These are phyloP conservation scores for Xyrauchen texanus DNA, from an alignment of 2,113 vertebrate genomes.

Conservation along the genomic window DNA sequence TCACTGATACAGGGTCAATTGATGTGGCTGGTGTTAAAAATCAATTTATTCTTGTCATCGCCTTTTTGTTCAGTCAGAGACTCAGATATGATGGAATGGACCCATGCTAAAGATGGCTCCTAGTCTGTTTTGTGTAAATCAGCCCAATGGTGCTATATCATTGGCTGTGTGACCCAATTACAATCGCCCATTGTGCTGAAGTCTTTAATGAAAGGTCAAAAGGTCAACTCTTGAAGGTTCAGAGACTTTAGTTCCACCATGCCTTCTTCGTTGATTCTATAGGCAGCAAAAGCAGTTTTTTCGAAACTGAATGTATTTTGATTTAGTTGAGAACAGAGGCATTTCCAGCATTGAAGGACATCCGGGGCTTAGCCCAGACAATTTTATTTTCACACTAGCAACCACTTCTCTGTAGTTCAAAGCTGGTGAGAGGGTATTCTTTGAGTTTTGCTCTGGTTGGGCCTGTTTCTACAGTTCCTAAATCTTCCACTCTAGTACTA, in stretches of 20 bases:
- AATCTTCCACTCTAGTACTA: too few relatives aligned
- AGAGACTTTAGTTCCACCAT: not conserved
- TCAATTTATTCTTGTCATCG: slow-evolving; percentile 68
- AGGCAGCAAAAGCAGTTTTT: too few relatives aligned
- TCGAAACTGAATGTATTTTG: too few relatives aligned
- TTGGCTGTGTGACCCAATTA: not conserved
- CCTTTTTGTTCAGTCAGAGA: slow-evolving; percentile 62
- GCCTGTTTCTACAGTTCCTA: too few relatives aligned
- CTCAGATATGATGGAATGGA: slow-evolving; percentile 57
- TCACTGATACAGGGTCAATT: slow-evolving; percentile 62
- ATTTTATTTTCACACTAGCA: too few relatives aligned
- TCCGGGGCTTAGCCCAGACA: too few relatives aligned
- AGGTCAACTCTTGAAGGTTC: not conserved
- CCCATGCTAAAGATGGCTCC: not conserved
- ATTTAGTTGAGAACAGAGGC: too few relatives aligned
- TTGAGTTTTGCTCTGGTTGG: too few relatives aligned
- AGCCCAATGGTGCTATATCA: not conserved
- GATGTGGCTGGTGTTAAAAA: slow-evolving; percentile 59
- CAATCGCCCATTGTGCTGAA: not conserved
- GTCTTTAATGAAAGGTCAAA: slow-evolving; percentile 3
- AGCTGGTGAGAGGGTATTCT: too few relatives aligned
- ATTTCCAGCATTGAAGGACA: too few relatives aligned
- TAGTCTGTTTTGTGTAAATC: not conserved
- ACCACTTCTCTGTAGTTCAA: too few relatives aligned
- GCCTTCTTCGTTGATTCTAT: not conserved